Base-by-base conservation (phyloP, 1,140 invertebrate species). In the Neodiprion virginianus region DNA sequence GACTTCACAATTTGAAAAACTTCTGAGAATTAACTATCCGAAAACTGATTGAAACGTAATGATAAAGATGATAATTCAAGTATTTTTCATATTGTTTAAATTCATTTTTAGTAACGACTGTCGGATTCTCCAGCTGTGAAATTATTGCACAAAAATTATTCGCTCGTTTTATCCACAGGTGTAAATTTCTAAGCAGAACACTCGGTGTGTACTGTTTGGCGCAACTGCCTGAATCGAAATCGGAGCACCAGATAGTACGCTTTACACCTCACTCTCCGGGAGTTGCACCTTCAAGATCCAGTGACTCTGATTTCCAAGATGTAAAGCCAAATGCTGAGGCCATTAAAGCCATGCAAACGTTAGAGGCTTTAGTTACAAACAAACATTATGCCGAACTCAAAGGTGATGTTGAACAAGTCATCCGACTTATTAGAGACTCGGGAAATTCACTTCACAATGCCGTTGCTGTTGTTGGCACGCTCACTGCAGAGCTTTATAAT, bases 391-490 rank as follows among this genome's bases (percentile, higher is more conserved):
- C 79, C 5, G 89, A 89, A 48, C 73, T 89, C 11, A 87, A 86
- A 74, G 77, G 79, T 10, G 84, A 87, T 23, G 81, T 90, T n/a
- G 89, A 90, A 74, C 80, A 85, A 67, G 83, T 87, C 14, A 81
- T 90, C 7, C 81, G 82, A 70, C 78, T 87, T 11, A 88, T 90
- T n/a, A 86, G 85, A 70, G 88, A 89, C 61, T 87, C 89, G 7
- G 86, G 84, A 12, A 90, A 89, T 79, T 90, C 89, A 1, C 78
- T 90, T 68, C 89, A 90, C 73, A 90, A 89, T 53, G 86, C 85
- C 8, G 76, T 87, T 10, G 79, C 78, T 2, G 73, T 88, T 5
- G 76, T 84, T 49, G 87, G 88, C 7, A 72, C 79, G 14, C 79
- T 89, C 8, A 82, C 85, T 1, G 78, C 77, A 7, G 87, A 89